Evolutionary conservation across 2,113 vertebrate genomes (phyloP).

Genomic region (Sphyrna mokarran): DNA sequence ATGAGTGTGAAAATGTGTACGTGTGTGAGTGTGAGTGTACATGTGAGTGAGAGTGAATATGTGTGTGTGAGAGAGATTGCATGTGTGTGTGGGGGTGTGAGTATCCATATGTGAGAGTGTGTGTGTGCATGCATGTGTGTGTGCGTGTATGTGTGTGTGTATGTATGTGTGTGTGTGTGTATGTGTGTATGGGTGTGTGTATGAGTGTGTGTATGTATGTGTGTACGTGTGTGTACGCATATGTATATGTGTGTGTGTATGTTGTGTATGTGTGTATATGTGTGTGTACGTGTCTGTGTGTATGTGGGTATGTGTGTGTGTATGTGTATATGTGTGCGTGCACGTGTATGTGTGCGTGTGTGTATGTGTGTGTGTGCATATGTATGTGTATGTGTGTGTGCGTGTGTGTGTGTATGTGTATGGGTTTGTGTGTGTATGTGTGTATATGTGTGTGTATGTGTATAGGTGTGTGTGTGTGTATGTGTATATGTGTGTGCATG

Average conservation of each 20-base stretch:
- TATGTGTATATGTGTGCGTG: not conserved
- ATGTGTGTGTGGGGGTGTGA: no score
- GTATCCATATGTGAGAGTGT: no score
- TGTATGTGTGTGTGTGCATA: not conserved
- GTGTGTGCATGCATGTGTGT: not conserved
- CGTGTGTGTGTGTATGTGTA: not conserved
- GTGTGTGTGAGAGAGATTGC: no score
- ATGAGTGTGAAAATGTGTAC: no score
- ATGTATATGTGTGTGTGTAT: not conserved
- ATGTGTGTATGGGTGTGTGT: no score
- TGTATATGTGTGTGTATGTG: no score
- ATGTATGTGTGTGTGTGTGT: not conserved
- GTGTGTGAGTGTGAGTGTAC: not conserved
- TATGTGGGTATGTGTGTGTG: not conserved
- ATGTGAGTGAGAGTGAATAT: not conserved
- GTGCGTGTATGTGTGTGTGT: not conserved
- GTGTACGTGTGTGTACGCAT: not conserved
- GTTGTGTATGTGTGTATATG: not conserved
- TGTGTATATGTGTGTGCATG: no score
- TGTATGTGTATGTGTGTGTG: not conserved
- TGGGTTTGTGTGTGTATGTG: not conserved
- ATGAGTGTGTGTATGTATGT: not conserved
- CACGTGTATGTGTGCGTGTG: not conserved
- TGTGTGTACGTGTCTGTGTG: not conserved
- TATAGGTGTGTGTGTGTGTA: no score